Base-by-base conservation (phyloP, 2,113 vertebrate genomes). In the Seriola dumerili region DNA sequence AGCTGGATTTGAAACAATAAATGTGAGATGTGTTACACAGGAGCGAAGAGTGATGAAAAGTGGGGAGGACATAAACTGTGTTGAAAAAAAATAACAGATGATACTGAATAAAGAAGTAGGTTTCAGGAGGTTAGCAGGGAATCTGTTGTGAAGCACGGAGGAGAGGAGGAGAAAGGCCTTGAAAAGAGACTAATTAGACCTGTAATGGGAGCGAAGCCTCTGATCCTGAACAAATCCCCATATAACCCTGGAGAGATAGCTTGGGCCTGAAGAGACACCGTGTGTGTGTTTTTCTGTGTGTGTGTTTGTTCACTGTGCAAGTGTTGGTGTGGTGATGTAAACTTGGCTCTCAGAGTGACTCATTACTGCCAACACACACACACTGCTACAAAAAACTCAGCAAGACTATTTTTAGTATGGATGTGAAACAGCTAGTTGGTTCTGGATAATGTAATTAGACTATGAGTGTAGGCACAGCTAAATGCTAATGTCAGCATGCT, bases 201-300 rank as follows among this genome's bases (percentile, higher is more conserved):
- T 84, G 72, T 87, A 88, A 88, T 74, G 62, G 71, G 55, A 88
- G 85, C 86, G 77, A 90, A 87, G 82, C 73, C 80, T 90, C 82
- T 88, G 87, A 92, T 91, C 88, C 83, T 83, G 83, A 89, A 91
- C 84, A 92, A 93, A 90, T 90, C 90, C 87, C 74, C 42, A 58
- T 75, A 83, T 63, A 86, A 85, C 84, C 78, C 81, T 58, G 8
- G 83, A 91, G 87, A 88, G 73, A 76, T 72, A 76, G 67, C 81
- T 79, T 65, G 83, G 52, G 62, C 59, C 85, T 81, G 57, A 44
- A 72, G 66, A 83, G 81, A 74, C 77, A 44, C n/a, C 72, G 72
- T 73, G 74, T 72, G 62, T 75, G 72, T 80, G 48, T 79, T 74
- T 76, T 46, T 50, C 36, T 55, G 48, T 50, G 16, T 50, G 34